Conservation (phyloP, 2,888 invertebrate genomes). For the Hymenopus coronatus region DNA sequence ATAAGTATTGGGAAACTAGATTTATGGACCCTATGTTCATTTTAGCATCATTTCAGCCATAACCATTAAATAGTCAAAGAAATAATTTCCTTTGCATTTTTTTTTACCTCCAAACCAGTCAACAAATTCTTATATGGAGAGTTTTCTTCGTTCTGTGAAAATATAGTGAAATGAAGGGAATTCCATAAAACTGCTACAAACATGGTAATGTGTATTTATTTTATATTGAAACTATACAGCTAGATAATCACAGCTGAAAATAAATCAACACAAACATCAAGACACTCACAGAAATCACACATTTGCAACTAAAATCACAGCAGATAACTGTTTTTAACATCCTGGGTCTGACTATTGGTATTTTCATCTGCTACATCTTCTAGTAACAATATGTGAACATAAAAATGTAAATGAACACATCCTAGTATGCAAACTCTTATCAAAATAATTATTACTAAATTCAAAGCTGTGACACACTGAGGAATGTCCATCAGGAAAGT, state of each 20-base stretch:
- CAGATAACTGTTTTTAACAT: conserved; percentile 26
- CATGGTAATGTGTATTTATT: conserved; percentile 40
- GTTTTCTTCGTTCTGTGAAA: too few species aligned
- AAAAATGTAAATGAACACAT: conserved; percentile 12
- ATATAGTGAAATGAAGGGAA: background rate
- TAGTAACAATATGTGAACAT: conserved; percentile 6
- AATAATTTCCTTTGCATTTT: too few species aligned
- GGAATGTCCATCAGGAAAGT: conserved; percentile 19
- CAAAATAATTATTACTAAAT: conserved; percentile 20
- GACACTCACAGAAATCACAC: conserved; percentile 34
- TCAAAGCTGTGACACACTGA: conserved; percentile 25
- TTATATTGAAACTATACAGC: conserved; percentile 58
- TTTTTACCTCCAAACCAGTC: too few species aligned
- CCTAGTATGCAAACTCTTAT: conserved; percentile 4
- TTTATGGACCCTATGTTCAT: too few species aligned
- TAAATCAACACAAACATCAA: conserved; percentile 46
- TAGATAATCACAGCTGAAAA: conserved; percentile 62
- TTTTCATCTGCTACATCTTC: conserved; percentile 7
- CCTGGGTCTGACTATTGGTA: conserved; percentile 22
- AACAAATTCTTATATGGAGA: too few species aligned
- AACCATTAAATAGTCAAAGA: too few species aligned
- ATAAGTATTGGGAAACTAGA: too few species aligned
- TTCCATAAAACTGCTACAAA: background rate
- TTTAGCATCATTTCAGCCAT: too few species aligned
- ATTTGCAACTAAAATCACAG: conserved; percentile 35